Conservation (phyloP, 1,140 invertebrate genomes). For the Papilio polyxenes region DNA sequence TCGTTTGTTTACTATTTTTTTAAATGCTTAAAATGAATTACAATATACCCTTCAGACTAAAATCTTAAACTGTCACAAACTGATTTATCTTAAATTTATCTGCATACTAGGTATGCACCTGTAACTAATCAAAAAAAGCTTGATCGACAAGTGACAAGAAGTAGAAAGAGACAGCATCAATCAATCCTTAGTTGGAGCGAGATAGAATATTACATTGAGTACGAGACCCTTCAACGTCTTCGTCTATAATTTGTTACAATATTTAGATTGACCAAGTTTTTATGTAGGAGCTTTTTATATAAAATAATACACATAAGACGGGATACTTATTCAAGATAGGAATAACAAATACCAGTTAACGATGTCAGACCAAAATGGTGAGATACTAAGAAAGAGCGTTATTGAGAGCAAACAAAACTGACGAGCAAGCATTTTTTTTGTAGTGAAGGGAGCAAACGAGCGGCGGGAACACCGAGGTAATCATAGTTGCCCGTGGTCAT, state of each 20-base stretch:
- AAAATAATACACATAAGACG: slow-evolving; percentile 30
- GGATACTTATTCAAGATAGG: background rate
- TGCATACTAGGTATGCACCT: slow-evolving; percentile 51
- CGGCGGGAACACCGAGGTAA: no score
- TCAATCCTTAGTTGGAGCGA: slow-evolving; percentile 36
- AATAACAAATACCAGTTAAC: background rate
- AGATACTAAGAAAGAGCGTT: no score
- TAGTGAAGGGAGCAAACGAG: no score
- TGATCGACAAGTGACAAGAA: slow-evolving; percentile 61
- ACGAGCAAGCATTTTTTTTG: no score
- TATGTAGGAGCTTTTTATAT: background rate
- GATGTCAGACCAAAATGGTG: background rate
- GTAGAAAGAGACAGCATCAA: slow-evolving; percentile 44
- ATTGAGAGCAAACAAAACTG: no score
- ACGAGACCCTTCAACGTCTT: slow-evolving; percentile 22
- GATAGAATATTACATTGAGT: slow-evolving; percentile 37
- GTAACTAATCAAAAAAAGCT: slow-evolving; percentile 57
- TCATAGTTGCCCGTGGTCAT: no score
- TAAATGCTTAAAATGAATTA: no score
- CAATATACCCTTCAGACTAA: no score
- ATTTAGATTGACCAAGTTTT: slow-evolving; percentile 38
- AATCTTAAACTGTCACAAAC: background rate
- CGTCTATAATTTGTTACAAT: slow-evolving; percentile 37
- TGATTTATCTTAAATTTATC: slow-evolving; percentile 40
- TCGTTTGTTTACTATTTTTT: no score